Evolutionary conservation across 1,140 invertebrate species (phyloP), one percentile per base, ranked within the genome.

Genomic region (Agrypnia vestita): DNA sequence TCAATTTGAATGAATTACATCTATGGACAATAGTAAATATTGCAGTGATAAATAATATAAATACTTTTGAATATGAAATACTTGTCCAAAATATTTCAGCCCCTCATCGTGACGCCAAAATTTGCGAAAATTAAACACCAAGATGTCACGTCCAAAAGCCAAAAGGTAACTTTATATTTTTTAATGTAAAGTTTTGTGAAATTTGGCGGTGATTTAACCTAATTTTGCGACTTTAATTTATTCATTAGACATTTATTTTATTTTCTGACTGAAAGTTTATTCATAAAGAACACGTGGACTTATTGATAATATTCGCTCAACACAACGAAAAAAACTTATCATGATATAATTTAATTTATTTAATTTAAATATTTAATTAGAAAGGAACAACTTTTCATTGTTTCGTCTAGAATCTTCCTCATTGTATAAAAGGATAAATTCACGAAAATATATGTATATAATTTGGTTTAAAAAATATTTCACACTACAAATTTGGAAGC

Each of bases 61-160:
- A 61, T 59, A 43, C 55, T 44, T 77, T 79, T 71, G 61, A 82
- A 64, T 78, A 82, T 82, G 81, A 82, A 82, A 77, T 82, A 82
- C 35, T 51, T 82, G 19, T 80, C 78, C 7, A 80, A 82, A 44
- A 77, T 82, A 74, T 82, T 82, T 75, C 74, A 78, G 19, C 81
- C 81, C 0, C 35, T 80, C n/a, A 56, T 75, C 0, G n/a, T 71
- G 13, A 67, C 75, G 15, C 78, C 81, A 0, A 80, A 76, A 61
- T 75, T 76, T 76, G 81, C 64, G 19, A 19, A 17, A 7, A 47
- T 78, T 17, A 82, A 82, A 61, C 25, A 47, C 25, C 55, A 78
- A 51, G 81, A 82, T 35, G 11, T 56, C 3, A 49, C 72, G 17
- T 82, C 81, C 17, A 82, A 80, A 46, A 82, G 81, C 49, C 81